Base-by-base conservation (phyloP, 2,113 vertebrate species). In the Alethe diademata region DNA sequence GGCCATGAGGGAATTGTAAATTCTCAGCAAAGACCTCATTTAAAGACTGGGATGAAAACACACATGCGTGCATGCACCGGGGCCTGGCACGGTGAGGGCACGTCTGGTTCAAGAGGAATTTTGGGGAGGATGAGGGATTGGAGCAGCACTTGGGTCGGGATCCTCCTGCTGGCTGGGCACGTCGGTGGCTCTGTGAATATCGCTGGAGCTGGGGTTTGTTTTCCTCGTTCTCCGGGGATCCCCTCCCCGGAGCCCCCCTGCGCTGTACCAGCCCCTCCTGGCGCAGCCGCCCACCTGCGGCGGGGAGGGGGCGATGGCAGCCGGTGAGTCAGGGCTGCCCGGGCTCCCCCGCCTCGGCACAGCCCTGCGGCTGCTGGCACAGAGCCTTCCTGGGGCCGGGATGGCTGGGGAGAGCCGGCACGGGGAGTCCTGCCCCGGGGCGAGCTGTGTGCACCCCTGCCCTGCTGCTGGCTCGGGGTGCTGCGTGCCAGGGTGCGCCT, bases 1-100 rank as follows among this genome's bases (percentile, higher is more conserved):
- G 96, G 97, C 97, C 97, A 86, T 11, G 14, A 72, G 97, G 97
- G 97, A 98, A 97, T 97, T 95, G 97, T 96, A 96, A 95, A 97
- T 97, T 97, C 97, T 97, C 86, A 74, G 97, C 97, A 89, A 97
- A 98, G 97, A 93, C 97, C 97, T 98, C 97, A 76, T 96, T 97
- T 96, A 93, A 96, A 95, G 97, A 61, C 83, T 42, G 94, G 92
- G 92, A 83, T 92, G 86, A 74, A 95, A 95, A 93, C 50, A 92
- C 92, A 53, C 69, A 96, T 54, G 51, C 45, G 1, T 6, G 33
- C 53, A 14, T 1, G 36, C 88, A 19, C 56, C 19, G 31, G 26
- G 17, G 60, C 93, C 82, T 64, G 8, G 23, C 51, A 65, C 92
- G 1, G 88, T 26, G 91, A 65, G 94, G 97, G 97, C 86, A 90